phyloP scores from a whole-genome alignment of 2,888 invertebrate species.

The Agriopis leucophaearia region DNA sequence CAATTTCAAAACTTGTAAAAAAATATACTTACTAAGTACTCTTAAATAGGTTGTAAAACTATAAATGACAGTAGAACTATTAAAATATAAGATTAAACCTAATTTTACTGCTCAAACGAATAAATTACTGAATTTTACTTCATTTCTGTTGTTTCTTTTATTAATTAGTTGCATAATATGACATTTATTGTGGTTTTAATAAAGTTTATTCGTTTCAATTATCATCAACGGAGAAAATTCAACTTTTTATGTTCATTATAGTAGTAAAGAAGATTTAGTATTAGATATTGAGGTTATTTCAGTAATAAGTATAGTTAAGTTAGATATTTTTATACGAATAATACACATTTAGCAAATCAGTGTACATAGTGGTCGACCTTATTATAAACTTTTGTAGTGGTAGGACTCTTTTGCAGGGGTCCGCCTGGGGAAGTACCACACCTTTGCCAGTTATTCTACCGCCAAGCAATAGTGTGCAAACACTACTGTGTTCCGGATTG shows the following conservation, averaged over 20 bases:
- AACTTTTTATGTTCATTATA: background rate
- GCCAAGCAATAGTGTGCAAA: too few species aligned
- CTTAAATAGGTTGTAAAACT: slow-evolving; percentile 12
- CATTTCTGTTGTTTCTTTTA: slow-evolving; percentile 15
- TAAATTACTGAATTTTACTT: slow-evolving; percentile 24
- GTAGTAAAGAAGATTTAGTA: too few species aligned
- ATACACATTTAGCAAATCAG: too few species aligned
- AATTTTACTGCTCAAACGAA: slow-evolving; percentile 16
- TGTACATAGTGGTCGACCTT: too few species aligned
- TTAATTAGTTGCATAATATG: slow-evolving; percentile 14
- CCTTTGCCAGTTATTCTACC: too few species aligned
- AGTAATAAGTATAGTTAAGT: too few species aligned
- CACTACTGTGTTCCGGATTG: too few species aligned
- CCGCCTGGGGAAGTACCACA: too few species aligned
- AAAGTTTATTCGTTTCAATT: slow-evolving; percentile 7
- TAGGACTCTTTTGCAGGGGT: too few species aligned
- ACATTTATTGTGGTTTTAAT: slow-evolving; percentile 5
- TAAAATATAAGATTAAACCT: slow-evolving; percentile 15
- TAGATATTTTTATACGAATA: too few species aligned
- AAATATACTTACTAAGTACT: slow-evolving; percentile 4
- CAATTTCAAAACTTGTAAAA: slow-evolving; percentile 12
- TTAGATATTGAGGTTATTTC: background rate
- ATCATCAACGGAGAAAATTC: slow-evolving; percentile 6
- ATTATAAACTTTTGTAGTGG: too few species aligned
- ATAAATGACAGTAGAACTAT: slow-evolving; percentile 10